Evolutionary conservation across 1,140 invertebrate species (phyloP), one percentile per base, ranked within the genome.

Genomic region (Lucilia cuprina): DNA sequence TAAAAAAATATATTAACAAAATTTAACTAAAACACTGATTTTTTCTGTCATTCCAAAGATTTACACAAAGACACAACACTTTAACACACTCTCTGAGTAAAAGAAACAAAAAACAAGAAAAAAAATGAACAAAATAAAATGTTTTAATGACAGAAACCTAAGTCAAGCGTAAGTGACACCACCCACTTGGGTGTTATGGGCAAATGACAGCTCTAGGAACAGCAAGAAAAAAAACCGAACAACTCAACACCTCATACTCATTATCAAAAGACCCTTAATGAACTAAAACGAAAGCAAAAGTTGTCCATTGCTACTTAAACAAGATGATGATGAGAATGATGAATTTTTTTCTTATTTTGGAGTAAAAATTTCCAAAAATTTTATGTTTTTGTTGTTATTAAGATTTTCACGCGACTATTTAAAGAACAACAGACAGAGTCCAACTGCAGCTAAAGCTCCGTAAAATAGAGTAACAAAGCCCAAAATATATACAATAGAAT

Each of bases 381-480:
- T 55, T n/a, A 14, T 17, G 25, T 35, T 75, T 14, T 34, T 34
- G 25, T 75, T 75, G 74, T 35, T 41, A 17, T 41, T 10, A 50
- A 21, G 5, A 70, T 70, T 70, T 70, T 70, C 7, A 80, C 47
- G 77, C 77, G 77, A 21, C 77, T 80, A 80, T 49, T 80, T 19
- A 47, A 49, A 41, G 41, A 80, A 80, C 77, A 49, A 80, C 19
- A 80, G 77, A 80, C 77, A 47, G 77, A 80, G 34, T 49, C 77
- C 77, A 80, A 80, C 77, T 80, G 77, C 21, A 80, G 19, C 34
- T 47, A 49, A 49, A 50, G 77, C 41, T 9, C 25, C 13, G 47
- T 13, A 8, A 49, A 19, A 19, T 80, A 49, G 41, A 49, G 41
- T 80, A 80, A 49, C 77, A 49, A 21, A 49, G 41, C 41, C 77